These are phyloP conservation scores for Etheostoma spectabile DNA, from an alignment of 2,113 vertebrate species.

Conservation along the genomic window DNA sequence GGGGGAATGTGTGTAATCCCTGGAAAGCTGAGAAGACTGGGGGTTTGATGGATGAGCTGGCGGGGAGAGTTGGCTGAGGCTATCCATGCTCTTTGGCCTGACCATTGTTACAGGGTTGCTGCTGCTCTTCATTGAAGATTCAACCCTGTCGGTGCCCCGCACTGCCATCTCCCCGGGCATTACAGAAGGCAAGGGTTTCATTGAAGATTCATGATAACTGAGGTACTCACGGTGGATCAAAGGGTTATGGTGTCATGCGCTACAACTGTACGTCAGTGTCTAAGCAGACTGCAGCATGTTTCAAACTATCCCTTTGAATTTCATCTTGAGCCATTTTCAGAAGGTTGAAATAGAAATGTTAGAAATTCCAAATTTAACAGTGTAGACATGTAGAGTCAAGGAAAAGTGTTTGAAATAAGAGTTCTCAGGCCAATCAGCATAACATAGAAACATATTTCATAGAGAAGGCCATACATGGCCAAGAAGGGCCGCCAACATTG, in stretches of 20 bases:
- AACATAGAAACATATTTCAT: neutral
- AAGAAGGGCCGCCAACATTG: neutral
- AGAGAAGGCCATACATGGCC: neutral
- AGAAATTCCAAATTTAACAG: neutral
- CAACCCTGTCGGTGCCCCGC: slow-evolving; percentile 16
- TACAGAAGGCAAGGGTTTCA: slow-evolving; percentile 14
- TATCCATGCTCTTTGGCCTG: slow-evolving; percentile 39
- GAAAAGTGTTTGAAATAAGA: neutral
- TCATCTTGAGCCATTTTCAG: neutral
- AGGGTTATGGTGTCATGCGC: neutral
- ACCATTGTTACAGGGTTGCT: slow-evolving; percentile 50
- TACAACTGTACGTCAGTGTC: neutral
- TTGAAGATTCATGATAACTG: slow-evolving; percentile 40
- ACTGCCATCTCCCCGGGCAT: slow-evolving; percentile 33
- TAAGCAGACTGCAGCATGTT: slow-evolving; percentile 1
- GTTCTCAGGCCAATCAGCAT: neutral
- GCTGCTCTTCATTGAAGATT: slow-evolving; percentile 59
- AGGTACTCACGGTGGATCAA: slow-evolving; percentile 16
- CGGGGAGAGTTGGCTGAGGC: slow-evolving; percentile 44
- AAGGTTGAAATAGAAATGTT: neutral
- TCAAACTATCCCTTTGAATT: neutral
- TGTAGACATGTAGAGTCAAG: neutral
- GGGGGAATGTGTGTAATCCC: slow-evolving; percentile 34
- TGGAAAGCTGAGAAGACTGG: slow-evolving; percentile 34
- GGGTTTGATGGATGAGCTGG: slow-evolving; percentile 69